A percentile compares a stretch with the other conserved stretches of the same genome.
Conservation (phyloP, 2,888 invertebrate genomes). For the Agonopterix arenella region DNA sequence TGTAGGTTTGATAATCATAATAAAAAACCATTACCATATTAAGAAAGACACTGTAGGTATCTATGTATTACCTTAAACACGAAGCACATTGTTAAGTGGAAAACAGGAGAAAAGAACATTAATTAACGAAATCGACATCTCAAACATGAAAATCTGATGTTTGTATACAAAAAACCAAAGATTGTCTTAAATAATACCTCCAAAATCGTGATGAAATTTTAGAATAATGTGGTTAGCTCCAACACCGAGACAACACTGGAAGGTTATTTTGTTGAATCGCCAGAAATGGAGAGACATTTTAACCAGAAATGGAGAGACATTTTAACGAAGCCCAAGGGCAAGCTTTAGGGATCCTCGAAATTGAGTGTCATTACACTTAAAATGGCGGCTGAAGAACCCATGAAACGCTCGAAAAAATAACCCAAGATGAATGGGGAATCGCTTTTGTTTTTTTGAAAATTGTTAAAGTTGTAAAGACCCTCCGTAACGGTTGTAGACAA, state of each 20-base stretch:
- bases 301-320: conserved; percentile 13
- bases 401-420: conserved; percentile 1
- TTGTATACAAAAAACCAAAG: no score
- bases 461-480: background rate
- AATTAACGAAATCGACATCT: no score
- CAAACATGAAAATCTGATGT: no score
- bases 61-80: no score
- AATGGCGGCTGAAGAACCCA: conserved; percentile 11
- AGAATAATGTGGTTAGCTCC: background rate
- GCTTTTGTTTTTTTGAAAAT: conserved; percentile 7
- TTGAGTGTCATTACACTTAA: conserved; percentile 21
- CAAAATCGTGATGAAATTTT: background rate
- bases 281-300: conserved; percentile 13
- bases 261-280: conserved; percentile 17
- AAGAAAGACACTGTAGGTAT: no score
- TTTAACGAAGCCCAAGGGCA: conserved; percentile 13
- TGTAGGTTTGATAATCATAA: no score
- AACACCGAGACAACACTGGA: conserved; percentile 7
- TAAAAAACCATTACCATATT: no score
- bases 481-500: background rate
- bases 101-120: no score
- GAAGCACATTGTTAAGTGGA: no score
- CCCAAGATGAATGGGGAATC: conserved; percentile 1
- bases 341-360: conserved; percentile 9
- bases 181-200: no score